Base-by-base conservation (phyloP, 2,888 invertebrate genomes). In the Digitonthophagus gazella region DNA sequence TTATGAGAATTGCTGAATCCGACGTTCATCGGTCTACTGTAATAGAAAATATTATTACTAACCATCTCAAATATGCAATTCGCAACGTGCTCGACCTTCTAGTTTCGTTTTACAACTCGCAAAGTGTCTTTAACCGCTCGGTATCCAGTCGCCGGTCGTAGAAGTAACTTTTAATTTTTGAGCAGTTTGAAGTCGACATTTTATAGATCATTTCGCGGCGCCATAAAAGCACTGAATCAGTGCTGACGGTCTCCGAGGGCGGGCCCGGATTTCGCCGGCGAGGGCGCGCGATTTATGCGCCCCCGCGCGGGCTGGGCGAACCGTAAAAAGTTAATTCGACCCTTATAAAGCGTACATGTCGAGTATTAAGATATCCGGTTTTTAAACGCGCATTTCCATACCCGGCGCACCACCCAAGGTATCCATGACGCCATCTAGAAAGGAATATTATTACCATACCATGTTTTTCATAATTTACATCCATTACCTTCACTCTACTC, bases 121-220 rank as follows among this genome's bases (percentile, higher is more conserved):
- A 11, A 44, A 44, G 28, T 44, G 28, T 44, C 28, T 44, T 44
- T 44, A 44, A 44, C 28, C 28, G 28, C 28, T 44, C 28, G 28
- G 28, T 11, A 44, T 44, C 11, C 28, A 44, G 16, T n/a, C 61
- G 61, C 61, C n/a, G 6, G n/a, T 18, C 3, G 20, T 0, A 20
- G 61, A 4, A 20, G 61, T 61, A 61, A 61, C 61, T 61, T 61
- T 61, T 61, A 61, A 61, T 61, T 61, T 61, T 61, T 61, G 61
- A 61, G 20, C 61, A 61, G 61, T 61, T 61, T 61, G 16, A 61
- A 61, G 18, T 18, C 61, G 16, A n/a, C 61, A 61, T 61, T 61
- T 61, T 61, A 61, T 61, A 61, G 61, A 61, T 61, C 61, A 61
- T 61, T 61, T 61, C 19, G 61, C 61, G 19, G 20, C 19, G 61